Evolutionary conservation across 2,113 vertebrate genomes (phyloP).

Genomic region (Zosterops japonicus): DNA sequence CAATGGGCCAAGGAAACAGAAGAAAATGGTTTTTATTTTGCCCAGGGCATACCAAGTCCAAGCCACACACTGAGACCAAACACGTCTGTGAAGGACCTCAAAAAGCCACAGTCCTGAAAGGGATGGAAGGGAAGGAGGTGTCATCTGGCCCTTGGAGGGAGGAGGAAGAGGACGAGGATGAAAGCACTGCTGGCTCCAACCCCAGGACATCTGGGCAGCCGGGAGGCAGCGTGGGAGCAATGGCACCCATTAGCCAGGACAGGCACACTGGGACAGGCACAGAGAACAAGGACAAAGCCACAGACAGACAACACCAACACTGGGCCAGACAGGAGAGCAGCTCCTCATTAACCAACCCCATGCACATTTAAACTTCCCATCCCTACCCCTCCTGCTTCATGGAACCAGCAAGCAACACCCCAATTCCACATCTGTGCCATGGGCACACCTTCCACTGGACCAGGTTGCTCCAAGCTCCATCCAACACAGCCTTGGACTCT

Average conservation of each 20-base stretch:
- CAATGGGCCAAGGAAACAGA: neutral
- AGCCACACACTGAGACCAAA: conserved; percentile 44
- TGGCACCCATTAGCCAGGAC: neutral
- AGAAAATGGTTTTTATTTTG: neutral
- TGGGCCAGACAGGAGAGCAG: rapidly evolving
- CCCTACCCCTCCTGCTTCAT: neutral
- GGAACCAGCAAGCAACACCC: neutral
- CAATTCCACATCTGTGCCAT: rapidly evolving
- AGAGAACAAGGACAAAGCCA: neutral
- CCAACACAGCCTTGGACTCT: neutral
- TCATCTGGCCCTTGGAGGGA: neutral
- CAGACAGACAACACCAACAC: neutral
- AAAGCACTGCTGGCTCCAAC: neutral
- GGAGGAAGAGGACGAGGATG: neutral
- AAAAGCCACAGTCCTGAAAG: neutral
- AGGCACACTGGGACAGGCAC: neutral
- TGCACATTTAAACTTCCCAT: neutral
- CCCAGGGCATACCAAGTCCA: neutral
- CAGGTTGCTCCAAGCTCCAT: neutral
- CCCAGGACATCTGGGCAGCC: neutral
- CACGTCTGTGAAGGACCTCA: neutral
- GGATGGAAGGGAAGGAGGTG: neutral
- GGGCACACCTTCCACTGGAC: neutral
- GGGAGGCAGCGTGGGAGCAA: neutral
- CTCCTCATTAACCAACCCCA: neutral